These are phyloP conservation scores for Pandemis cinnamomeana DNA, from an alignment of 2,888 invertebrate genomes.

Conservation along the genomic window DNA sequence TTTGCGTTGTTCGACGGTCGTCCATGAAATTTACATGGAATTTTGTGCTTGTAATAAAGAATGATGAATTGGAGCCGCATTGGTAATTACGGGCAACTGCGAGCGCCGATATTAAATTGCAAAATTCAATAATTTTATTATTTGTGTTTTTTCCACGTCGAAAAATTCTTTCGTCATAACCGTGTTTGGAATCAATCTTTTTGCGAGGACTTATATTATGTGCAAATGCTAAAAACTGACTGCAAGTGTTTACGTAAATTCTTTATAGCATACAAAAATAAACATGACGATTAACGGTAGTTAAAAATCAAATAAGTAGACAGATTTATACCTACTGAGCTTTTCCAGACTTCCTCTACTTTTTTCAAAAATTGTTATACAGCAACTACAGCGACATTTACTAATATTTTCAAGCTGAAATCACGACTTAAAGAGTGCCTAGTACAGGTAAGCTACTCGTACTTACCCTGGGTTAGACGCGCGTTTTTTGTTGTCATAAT, in stretches of 20 bases:
- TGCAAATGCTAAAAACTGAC: background rate
- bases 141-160: slow-evolving; percentile 51
- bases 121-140: slow-evolving; percentile 80
- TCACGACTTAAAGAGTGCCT: background rate
- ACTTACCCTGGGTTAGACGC: slow-evolving; percentile 53
- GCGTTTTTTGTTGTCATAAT: slow-evolving; percentile 78
- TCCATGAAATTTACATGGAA: slow-evolving; percentile 82
- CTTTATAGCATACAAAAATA: too few species aligned
- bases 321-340: too few species aligned
- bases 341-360: too few species aligned
- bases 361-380: too few species aligned
- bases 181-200: slow-evolving; percentile 8
- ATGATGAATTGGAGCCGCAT: slow-evolving; percentile 82
- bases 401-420: slow-evolving; percentile 7
- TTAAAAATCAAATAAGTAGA: too few species aligned
- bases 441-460: background rate
- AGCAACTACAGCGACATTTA: background rate
- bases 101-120: slow-evolving; percentile 77
- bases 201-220: slow-evolving; percentile 1
- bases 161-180: slow-evolving; percentile 21
- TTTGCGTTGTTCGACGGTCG: slow-evolving; percentile 67
- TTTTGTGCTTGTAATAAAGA: slow-evolving; percentile 83
- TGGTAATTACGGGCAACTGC: slow-evolving; percentile 81
- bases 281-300: too few species aligned
- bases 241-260: background rate